These are phyloP conservation scores for Lathamus discolor DNA, from an alignment of 2,113 vertebrate species.

Conservation along the genomic window DNA sequence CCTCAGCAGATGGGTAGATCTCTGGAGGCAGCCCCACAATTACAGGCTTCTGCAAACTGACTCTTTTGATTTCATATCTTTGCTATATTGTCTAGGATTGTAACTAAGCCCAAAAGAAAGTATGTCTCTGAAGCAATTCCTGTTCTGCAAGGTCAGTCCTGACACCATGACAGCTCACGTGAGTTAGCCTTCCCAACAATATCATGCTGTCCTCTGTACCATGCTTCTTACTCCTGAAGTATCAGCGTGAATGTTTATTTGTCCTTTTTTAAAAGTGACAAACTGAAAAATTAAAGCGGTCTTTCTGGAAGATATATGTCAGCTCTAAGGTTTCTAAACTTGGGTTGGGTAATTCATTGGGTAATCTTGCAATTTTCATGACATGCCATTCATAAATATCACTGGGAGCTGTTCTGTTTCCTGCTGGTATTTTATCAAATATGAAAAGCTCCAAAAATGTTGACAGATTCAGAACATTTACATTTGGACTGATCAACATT, in stretches of 20 bases:
- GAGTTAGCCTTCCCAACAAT: background rate
- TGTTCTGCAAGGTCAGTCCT: background rate
- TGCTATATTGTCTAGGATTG: background rate
- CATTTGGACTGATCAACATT: background rate
- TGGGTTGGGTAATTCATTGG: background rate
- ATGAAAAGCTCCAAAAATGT: background rate
- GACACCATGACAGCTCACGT: background rate
- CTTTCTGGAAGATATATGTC: background rate
- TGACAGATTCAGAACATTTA: background rate
- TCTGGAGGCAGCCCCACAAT: rapidly evolving
- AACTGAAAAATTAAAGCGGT: background rate
- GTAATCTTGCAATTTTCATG: background rate
- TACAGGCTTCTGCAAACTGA: background rate
- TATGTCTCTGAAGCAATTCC: background rate
- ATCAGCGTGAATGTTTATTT: background rate
- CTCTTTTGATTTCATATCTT: rapidly evolving
- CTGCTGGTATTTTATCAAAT: background rate
- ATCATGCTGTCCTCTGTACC: background rate
- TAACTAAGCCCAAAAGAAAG: background rate
- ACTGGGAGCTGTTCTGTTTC: background rate
- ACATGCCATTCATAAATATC: background rate
- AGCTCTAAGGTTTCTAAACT: background rate
- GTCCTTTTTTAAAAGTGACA: background rate
- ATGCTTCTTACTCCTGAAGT: background rate
- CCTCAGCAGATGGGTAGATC: background rate